phyloP scores from a whole-genome alignment of 2,888 invertebrate genomes.

The Troilus luridus region DNA sequence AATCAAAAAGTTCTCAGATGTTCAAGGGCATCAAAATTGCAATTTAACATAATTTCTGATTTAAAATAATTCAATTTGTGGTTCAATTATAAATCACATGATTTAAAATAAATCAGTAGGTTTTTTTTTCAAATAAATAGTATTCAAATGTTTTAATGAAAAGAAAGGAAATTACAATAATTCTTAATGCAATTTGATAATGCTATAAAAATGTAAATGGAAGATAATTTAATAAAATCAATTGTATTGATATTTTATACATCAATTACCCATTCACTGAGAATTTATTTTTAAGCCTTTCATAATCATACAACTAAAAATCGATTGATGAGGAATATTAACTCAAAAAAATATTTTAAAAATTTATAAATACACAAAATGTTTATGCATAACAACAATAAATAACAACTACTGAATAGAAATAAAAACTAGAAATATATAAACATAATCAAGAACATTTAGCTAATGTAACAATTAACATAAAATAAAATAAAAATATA shows the following conservation, averaged over 20 bases:
- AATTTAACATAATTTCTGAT: too few species aligned
- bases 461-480: conserved; percentile 17
- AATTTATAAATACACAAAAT: conserved; percentile 11
- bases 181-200: not conserved
- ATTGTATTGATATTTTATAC: not conserved
- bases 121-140: too few species aligned
- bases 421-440: conserved; percentile 39
- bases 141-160: too few species aligned
- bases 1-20: too few species aligned
- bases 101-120: too few species aligned
- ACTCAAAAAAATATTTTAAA: not conserved
- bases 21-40: too few species aligned
- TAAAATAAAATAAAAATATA: conserved; percentile 15
- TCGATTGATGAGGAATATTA: not conserved
- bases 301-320: not conserved
- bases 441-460: conserved; percentile 41
- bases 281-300: not conserved
- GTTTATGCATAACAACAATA: conserved; percentile 46
- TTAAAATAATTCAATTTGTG: too few species aligned
- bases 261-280: not conserved
- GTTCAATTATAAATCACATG: too few species aligned
- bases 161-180: not conserved
- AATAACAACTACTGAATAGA: conserved; percentile 8
- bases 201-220: not conserved
- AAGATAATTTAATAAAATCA: not conserved